A percentile compares a stretch with the other conserved stretches of the same genome.
phyloP scores from a whole-genome alignment of 1,140 invertebrate species.

The Orchestia grillus region DNA sequence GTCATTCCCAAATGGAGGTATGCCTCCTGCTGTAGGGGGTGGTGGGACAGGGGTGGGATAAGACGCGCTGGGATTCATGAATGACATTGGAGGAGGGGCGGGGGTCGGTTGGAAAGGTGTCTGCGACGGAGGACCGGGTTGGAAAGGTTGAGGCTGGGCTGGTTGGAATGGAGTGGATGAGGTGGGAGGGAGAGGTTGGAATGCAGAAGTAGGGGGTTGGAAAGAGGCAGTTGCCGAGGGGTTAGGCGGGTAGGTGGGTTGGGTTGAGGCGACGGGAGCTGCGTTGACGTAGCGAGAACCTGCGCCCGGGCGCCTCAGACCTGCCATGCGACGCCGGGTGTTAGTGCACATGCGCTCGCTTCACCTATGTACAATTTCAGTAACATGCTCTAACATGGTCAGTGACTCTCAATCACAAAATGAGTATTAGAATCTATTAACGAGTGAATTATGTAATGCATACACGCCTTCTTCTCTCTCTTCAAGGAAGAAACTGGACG shows the following conservation, averaged over 20 bases:
- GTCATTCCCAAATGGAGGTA: constrained; percentile 62
- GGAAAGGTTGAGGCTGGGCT: constrained; percentile 1
- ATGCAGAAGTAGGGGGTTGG: neutral
- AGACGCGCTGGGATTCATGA: neutral
- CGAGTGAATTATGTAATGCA: neutral
- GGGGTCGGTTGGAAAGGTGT: neutral
- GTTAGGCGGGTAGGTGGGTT: neutral
- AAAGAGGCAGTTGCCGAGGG: neutral
- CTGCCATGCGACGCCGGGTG: neutral
- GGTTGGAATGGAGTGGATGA: neutral
- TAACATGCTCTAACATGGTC: neutral
- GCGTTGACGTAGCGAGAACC: neutral
- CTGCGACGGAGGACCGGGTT: neutral
- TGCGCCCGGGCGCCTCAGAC: constrained; percentile 4
- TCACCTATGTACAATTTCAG: neutral
- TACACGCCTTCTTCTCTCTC: neutral
- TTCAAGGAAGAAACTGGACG: neutral
- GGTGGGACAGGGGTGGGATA: neutral
- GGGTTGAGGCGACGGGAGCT: neutral
- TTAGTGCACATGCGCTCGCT: neutral
- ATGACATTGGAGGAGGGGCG: neutral
- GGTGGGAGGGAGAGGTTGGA: neutral
- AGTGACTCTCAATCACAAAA: neutral
- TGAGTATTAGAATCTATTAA: neutral
- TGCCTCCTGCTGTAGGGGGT: constrained; percentile 22